Conservation (phyloP, 2,888 invertebrate species). For the Mactromeris polynyma region DNA sequence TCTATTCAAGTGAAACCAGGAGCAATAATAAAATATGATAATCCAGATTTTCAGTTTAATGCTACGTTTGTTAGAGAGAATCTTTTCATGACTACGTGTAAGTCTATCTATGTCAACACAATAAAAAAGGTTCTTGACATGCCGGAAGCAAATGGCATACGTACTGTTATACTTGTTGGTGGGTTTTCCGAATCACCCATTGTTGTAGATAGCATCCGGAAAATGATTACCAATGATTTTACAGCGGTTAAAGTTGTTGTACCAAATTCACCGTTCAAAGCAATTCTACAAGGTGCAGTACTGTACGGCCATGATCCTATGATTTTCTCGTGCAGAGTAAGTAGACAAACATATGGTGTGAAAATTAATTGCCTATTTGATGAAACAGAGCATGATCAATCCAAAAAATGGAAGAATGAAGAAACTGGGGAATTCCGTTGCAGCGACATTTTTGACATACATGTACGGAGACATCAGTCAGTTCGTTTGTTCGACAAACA, state of each 20-base stretch:
- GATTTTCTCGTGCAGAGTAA: conserved; percentile 54
- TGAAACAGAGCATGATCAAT: conserved; percentile 29
- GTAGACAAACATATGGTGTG: conserved; percentile 53
- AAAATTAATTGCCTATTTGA: conserved; percentile 21
- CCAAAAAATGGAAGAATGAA: conserved; percentile 29
- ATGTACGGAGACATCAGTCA: conserved; percentile 41
- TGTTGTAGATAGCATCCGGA: conserved; percentile 42
- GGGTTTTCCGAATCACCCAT: conserved; percentile 64
- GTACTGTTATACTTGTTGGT: conserved; percentile 51
- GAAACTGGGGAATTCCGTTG: conserved; percentile 34
- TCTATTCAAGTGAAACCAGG: conserved; percentile 35
- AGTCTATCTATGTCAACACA: conserved; percentile 17
- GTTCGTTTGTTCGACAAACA: conserved; percentile 22
- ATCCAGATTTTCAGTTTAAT: conserved; percentile 39
- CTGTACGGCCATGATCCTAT: conserved; percentile 58
- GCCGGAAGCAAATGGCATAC: conserved; percentile 13
- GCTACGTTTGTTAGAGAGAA: conserved; percentile 33
- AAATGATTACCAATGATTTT: conserved; percentile 35
- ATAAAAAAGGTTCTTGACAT: conserved; percentile 29
- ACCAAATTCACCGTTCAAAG: conserved; percentile 54
- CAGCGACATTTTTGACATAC: conserved; percentile 49
- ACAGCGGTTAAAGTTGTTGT: conserved; percentile 35
- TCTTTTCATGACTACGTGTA: conserved; percentile 48
- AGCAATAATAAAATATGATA: neutral
- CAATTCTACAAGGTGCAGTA: conserved; percentile 62